Percentiles rank a stretch among this genome's conserved stretches.
Evolutionary conservation across 2,888 invertebrate species (phyloP).

Genomic region (Hedya salicella): DNA sequence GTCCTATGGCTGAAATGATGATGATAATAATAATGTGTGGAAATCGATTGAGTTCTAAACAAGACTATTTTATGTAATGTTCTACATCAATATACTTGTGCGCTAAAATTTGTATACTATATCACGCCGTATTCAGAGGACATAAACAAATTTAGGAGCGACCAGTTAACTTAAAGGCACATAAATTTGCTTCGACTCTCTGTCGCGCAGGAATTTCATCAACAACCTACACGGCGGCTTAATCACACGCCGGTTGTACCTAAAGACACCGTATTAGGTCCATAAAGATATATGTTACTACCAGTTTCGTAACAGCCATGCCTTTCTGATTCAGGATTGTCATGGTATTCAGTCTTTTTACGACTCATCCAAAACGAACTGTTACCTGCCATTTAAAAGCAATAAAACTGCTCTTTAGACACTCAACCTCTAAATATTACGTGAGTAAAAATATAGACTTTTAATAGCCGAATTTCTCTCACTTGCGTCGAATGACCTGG

Average conservation of each 20-base stretch:
- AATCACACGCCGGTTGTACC: conserved; percentile 55
- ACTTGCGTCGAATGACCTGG: conserved; percentile 49
- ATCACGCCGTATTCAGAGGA: neutral
- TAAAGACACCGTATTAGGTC: neutral
- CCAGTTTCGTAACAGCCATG: neutral
- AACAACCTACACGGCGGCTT: conserved; percentile 48
- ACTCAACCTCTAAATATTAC: conserved; percentile 65
- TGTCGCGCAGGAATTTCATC: conserved; percentile 42
- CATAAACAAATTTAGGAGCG: conserved; percentile 15
- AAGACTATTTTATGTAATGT: neutral
- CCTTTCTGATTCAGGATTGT: neutral
- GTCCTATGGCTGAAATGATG: too few species aligned
- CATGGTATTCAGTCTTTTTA: conserved; percentile 55
- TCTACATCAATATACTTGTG: neutral
- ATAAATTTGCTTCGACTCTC: conserved; percentile 38
- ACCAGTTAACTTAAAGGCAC: conserved; percentile 20
- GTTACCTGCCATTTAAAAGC: conserved; percentile 78
- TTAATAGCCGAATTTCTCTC: conserved; percentile 72
- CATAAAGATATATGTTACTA: neutral
- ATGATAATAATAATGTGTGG: too few species aligned
- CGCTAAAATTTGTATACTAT: neutral
- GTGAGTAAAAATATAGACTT: conserved; percentile 76
- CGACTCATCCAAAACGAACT: conserved; percentile 66
- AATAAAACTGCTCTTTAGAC: conserved; percentile 74
- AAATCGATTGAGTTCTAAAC: too few species aligned